These are phyloP conservation scores for Cepaea nemoralis DNA, from an alignment of 1,140 invertebrate species.

Conservation along the genomic window DNA sequence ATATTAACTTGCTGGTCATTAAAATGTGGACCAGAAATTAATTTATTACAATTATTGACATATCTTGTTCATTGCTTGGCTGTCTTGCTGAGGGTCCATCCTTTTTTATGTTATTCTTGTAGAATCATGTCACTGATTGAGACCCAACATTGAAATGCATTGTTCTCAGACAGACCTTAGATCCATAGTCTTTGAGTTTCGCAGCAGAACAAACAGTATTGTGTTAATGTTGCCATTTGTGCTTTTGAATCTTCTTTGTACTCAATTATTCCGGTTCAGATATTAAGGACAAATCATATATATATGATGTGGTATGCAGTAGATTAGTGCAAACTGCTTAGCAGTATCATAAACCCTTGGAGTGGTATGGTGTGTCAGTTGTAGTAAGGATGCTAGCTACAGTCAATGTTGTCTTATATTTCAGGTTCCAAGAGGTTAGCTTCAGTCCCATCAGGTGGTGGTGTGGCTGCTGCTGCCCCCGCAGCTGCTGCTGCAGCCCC, in stretches of 20 bases:
- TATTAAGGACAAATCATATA: no score
- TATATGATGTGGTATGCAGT: no score
- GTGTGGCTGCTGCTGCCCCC: conserved; percentile 45
- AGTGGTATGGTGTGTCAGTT: no score
- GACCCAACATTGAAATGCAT: conserved; percentile 1
- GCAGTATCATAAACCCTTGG: no score
- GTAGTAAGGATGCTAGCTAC: no score
- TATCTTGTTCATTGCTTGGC: neutral
- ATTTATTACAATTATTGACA: no score
- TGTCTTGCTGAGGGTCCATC: neutral
- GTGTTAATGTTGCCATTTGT: no score
- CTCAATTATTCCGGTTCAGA: no score
- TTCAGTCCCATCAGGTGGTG: conserved; percentile 59
- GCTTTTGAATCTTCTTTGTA: no score
- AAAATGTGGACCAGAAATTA: no score
- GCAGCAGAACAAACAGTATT: neutral
- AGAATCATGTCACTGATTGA: neutral
- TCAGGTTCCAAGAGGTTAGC: conserved; percentile 58
- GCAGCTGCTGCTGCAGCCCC: conserved; percentile 37
- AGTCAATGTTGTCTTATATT: conserved; percentile 21
- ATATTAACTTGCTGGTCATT: no score
- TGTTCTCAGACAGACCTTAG: conserved; percentile 5
- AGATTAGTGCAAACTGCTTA: no score
- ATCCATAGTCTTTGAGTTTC: neutral
- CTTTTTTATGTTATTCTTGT: neutral